Base-by-base conservation (phyloP, 2,797 vertebrate species). In the Dendrocincla fuliginosa region DNA sequence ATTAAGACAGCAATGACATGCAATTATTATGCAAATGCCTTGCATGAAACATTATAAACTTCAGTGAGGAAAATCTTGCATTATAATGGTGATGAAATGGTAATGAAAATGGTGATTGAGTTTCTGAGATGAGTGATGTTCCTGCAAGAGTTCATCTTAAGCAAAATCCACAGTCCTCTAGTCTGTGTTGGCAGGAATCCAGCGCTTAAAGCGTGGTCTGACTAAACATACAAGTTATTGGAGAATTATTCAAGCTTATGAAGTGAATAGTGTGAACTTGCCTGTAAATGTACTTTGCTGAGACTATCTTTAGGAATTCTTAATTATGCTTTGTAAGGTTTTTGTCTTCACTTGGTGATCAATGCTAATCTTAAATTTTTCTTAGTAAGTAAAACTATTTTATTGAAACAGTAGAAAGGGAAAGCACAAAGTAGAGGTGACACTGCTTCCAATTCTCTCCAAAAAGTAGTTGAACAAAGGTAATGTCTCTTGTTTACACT, bases 321-420 rank as follows among this genome's bases (percentile, higher is more conserved):
- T 73, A 67, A 86, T 92, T 84, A 74, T 30, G 5, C 80, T 20
- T 70, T 71, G 24, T 53, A 82, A 94, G 69, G 7, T 37, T 97
- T 94, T 95, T 75, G 42, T 57, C 28, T 94, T 78, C 50, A 27
- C 30, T 76, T 81, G 32, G 56, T 65, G 68, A 78, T 96, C 69
- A 37, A 2, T 49, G 37, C 56, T n/a, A 73, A 60, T 75, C 30
- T 53, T 37, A 16, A 16, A 1, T 73, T 93, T 87, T 71, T 56
- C 55, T 27, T 61, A 52, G 24, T 42, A 22, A 69, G 55, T 20
- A 69, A 11, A 46, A 84, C 16, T 46, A 13, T 9, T 88, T 78
- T 22, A 19, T 14, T 84, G 63, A 70, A 76, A 19, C 42, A 53
- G 25, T 49, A 75, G 53, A 46, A 89, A 52, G 32, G 42, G 39